These are phyloP conservation scores for Tipula helvola DNA, from an alignment of 2,888 invertebrate genomes.

Conservation along the genomic window DNA sequence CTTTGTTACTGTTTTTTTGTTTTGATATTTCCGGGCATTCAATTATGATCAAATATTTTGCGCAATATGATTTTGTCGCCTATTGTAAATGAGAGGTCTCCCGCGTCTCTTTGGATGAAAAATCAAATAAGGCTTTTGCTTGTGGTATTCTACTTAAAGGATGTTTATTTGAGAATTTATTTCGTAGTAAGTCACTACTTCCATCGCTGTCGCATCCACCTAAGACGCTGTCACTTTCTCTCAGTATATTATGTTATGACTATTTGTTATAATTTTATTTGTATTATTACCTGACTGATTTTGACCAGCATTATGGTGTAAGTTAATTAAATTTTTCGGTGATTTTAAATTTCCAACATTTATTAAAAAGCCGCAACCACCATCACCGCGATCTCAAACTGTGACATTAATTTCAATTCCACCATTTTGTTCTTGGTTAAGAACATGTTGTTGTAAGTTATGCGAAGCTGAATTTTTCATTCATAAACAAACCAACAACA, in stretches of 20 bases:
- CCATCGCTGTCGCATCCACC: constrained; percentile 4
- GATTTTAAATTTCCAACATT: constrained; percentile 12
- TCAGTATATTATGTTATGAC: not conserved
- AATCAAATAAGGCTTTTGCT: constrained; percentile 80
- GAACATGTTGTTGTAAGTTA: constrained; percentile 13
- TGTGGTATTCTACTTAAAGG: constrained; percentile 42
- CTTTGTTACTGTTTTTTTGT: no score
- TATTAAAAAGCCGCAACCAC: not conserved
- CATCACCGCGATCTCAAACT: not conserved
- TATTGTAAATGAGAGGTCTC: constrained; percentile 74
- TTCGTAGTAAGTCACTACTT: not conserved
- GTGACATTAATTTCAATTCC: not conserved
- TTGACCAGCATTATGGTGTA: not conserved
- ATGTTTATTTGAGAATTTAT: not conserved
- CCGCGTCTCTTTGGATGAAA: constrained; percentile 69
- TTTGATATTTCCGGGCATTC: no score
- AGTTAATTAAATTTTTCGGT: constrained; percentile 5
- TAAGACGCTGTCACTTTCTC: not conserved
- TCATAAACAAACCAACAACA: constrained; percentile 12
- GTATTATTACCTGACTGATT: constrained; percentile 13
- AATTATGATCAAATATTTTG: constrained; percentile 70
- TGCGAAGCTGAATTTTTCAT: constrained; percentile 16
- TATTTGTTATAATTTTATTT: constrained; percentile 12
- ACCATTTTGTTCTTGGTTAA: not conserved
- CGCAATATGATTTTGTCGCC: constrained; percentile 68